Evolutionary conservation across 2,113 vertebrate genomes (phyloP).

Genomic region (Zootoca vivipara): DNA sequence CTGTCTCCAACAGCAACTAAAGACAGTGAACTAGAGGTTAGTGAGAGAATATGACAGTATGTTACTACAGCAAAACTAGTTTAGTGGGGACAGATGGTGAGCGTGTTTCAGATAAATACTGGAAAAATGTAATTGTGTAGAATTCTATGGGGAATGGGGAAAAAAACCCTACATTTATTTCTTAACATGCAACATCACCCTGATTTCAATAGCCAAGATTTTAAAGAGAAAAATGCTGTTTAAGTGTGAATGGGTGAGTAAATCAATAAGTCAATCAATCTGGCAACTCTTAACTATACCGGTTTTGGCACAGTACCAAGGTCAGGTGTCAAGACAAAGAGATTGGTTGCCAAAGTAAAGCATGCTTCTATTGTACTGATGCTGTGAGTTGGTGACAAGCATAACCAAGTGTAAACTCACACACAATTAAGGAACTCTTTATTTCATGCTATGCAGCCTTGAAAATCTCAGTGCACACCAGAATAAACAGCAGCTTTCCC

Average conservation of each 20-base stretch:
- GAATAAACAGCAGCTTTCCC: conserved; percentile 39
- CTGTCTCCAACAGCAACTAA: not conserved
- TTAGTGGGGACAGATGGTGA: not conserved
- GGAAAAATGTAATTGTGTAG: not conserved
- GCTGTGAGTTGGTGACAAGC: conserved; percentile 21
- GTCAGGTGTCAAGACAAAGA: conserved; percentile 27
- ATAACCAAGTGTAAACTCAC: conserved; percentile 3
- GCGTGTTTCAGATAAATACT: not conserved
- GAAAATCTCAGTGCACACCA: not conserved
- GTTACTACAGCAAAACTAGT: not conserved
- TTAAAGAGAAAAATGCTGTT: not conserved
- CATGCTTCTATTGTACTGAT: conserved; percentile 2
- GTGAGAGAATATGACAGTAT: not conserved
- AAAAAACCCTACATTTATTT: not conserved
- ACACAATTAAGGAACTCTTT: not conserved
- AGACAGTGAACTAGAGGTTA: not conserved
- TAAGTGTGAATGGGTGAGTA: not conserved
- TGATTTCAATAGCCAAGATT: not conserved
- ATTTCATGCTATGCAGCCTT: conserved; percentile 25
- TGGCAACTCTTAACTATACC: conserved; percentile 3
- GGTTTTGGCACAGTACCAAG: not conserved
- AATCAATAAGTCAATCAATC: no score
- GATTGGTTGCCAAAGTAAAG: not conserved
- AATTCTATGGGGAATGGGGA: not conserved
- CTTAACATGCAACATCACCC: not conserved